A percentile compares a stretch with the other conserved stretches of the same genome.
These are phyloP conservation scores for Diceros bicornis DNA, from an alignment of 2,797 vertebrate species.

Conservation along the genomic window DNA sequence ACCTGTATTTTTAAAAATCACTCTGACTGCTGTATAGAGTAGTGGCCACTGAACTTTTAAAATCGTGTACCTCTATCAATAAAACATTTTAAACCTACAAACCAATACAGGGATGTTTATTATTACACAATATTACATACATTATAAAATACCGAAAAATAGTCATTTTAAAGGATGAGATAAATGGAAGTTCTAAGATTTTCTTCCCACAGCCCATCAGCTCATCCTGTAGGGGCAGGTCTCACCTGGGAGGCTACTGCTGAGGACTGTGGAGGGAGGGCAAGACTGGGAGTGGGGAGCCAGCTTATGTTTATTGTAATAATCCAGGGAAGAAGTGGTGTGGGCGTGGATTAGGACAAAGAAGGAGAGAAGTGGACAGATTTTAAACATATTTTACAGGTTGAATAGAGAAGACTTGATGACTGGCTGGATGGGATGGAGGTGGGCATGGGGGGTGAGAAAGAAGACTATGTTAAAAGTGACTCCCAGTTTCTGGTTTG, in stretches of 20 bases:
- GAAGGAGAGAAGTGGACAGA: background rate
- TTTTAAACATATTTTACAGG: background rate
- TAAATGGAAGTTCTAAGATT: background rate
- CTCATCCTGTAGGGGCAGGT: background rate
- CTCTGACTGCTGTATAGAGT: background rate
- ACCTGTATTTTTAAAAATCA: background rate
- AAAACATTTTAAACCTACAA: background rate
- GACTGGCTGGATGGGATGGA: background rate
- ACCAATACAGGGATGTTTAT: background rate
- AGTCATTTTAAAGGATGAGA: background rate
- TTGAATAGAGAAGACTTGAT: background rate
- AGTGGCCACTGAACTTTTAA: background rate
- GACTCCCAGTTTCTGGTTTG: background rate
- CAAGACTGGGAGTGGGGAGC: background rate
- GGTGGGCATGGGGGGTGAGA: background rate
- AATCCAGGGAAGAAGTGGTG: background rate
- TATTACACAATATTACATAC: background rate
- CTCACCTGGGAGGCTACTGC: background rate
- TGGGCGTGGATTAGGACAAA: background rate
- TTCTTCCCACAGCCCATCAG: background rate
- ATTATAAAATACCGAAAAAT: background rate
- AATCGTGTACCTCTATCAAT: background rate
- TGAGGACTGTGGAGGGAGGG: rapidly evolving
- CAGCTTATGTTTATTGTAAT: background rate
- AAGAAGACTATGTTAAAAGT: background rate